These are phyloP conservation scores for Danio kyathit DNA, from an alignment of 2,797 vertebrate genomes.

Conservation along the genomic window DNA sequence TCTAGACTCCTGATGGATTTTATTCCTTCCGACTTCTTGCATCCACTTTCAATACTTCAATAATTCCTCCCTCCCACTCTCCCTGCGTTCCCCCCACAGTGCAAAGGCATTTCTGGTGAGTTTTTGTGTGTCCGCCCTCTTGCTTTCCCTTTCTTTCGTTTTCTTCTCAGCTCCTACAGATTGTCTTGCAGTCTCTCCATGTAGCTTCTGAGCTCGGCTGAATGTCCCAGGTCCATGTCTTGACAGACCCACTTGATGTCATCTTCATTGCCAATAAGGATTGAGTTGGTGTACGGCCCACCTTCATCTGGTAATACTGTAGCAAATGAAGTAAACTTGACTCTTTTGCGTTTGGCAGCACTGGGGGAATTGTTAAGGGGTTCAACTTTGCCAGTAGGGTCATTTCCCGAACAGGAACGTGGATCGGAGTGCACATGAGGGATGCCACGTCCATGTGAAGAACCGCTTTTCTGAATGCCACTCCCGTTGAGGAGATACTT, in stretches of 20 bases:
- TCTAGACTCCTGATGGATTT: conserved; percentile 5
- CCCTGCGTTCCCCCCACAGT: conserved; percentile 75
- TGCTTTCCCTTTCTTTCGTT: conserved; percentile 17
- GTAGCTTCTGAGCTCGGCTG: conserved; percentile 93
- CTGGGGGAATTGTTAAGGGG: conserved; percentile 84
- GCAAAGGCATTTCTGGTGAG: conserved; percentile 87
- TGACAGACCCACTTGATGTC: conserved; percentile 98
- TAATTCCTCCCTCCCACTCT: conserved; percentile 59
- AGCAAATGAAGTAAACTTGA: conserved; percentile 97
- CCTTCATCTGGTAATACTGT: conserved; percentile 92
- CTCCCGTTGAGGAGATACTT: conserved; percentile 92
- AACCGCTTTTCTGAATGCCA: conserved; percentile 68
- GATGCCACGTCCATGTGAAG: conserved; percentile 84
- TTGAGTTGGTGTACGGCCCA: conserved; percentile 87
- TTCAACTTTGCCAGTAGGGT: conserved; percentile 78
- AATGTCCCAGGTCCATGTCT: conserved; percentile 93
- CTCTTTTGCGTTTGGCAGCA: conserved; percentile 90
- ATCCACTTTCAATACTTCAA: background rate
- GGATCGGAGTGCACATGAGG: conserved; percentile 85
- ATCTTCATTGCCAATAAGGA: conserved; percentile 90
- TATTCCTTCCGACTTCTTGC: conserved; percentile 38
- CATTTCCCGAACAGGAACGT: conserved; percentile 85
- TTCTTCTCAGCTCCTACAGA: conserved; percentile 84
- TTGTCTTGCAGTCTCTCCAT: conserved; percentile 98
- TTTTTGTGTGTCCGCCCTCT: conserved; percentile 63